Evolutionary conservation across 2,888 invertebrate species (phyloP).

Genomic region (Drosophila engyochracea): DNA sequence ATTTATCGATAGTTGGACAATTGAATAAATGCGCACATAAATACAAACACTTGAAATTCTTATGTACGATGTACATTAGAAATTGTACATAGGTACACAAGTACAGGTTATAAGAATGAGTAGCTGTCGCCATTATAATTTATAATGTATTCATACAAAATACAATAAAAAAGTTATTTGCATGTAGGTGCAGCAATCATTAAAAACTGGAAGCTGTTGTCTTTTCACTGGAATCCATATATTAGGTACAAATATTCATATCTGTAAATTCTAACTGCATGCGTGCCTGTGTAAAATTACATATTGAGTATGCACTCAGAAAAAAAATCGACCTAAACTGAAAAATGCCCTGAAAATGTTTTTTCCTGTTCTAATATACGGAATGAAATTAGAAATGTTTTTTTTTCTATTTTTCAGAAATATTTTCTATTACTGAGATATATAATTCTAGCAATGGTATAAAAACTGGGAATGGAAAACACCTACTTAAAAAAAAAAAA

Average conservation of each 20-base stretch:
- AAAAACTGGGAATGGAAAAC: background rate
- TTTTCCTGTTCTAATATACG: background rate
- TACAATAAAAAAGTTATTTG: slow-evolving; percentile 23
- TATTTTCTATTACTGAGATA: background rate
- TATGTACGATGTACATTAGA: background rate
- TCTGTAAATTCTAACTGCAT: background rate
- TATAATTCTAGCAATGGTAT: background rate
- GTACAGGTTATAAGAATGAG: slow-evolving; percentile 12
- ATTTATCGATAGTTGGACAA: slow-evolving; percentile 51
- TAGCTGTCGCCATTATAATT: slow-evolving; percentile 9
- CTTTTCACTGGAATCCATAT: background rate
- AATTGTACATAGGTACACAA: background rate
- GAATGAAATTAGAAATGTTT: background rate
- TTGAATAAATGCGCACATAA: slow-evolving; percentile 39
- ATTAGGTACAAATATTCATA: background rate
- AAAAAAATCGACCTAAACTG: background rate
- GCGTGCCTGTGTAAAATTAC: background rate
- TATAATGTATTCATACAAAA: slow-evolving; percentile 33
- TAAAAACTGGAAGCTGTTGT: slow-evolving; percentile 37
- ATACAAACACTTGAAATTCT: slow-evolving; percentile 1
- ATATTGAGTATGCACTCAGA: background rate
- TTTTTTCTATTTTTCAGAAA: background rate
- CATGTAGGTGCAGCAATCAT: slow-evolving; percentile 40
- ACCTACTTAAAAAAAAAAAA: background rate
- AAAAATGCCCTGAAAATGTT: background rate